Evolutionary conservation across 2,113 vertebrate genomes (phyloP), one percentile per base, ranked within the genome.

Genomic region (Gopherus flavomarginatus): DNA sequence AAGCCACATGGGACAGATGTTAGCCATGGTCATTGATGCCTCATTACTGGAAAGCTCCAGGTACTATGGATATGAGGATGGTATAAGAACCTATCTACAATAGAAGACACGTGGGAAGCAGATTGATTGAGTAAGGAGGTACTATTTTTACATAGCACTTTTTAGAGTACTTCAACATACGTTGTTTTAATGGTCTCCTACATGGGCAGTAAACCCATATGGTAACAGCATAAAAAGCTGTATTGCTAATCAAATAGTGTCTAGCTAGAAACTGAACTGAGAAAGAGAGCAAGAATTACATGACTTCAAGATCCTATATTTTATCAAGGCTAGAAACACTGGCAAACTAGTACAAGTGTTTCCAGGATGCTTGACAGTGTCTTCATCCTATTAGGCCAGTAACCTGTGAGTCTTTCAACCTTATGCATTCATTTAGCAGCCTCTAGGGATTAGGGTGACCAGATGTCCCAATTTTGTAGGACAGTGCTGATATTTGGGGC

Each of bases 11-110:
- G 1, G 6, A 57, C 27, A 54, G 79, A 56, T 72, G 65, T 38
- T 72, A 38, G 53, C 85, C 81, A 79, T 82, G 83, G 83, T 94
- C 1, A 0, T 42, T 79, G 62, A n/a, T 85, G 79, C 31, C 57
- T 59, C 57, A 12, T 87, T 78, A 44, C 85, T 72, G 90, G 49
- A 50, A 94, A 49, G 62, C 62, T 79, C 26, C 12, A n/a, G 78
- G 26, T 53, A 86, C 44, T 31, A 31, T 85, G 44, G 53, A 26
- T 6, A 22, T 31, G 53, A 14, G 26, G 6, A 52, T 89, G 57
- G n/a, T n/a, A 8, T 0, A 91, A 62, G 59, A 84, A 81, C 83
- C 89, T 65, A 31, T 53, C 47, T 5, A 47, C 56, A 83, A 53
- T 1, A 44, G 81, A 85, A 92, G 90, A 85, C 27, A 27, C 0